Evolutionary conservation across 2,113 vertebrate genomes (phyloP).

Genomic region (Rhombomys opimus): DNA sequence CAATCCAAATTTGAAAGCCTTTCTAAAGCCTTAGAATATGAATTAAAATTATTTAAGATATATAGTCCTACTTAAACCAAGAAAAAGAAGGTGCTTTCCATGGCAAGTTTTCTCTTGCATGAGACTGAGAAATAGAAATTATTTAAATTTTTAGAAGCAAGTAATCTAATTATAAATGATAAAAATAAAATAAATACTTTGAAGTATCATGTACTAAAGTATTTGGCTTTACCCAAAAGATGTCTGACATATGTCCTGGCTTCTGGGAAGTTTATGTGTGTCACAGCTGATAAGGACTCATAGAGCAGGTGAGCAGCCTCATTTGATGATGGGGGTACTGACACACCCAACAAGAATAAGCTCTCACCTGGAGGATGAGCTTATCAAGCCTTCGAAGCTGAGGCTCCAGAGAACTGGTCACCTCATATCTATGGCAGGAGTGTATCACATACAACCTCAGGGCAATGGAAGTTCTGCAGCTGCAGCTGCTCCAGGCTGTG

Average conservation of each 20-base stretch:
- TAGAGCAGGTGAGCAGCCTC: neutral
- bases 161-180: neutral
- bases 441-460: neutral
- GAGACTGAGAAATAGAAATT: neutral
- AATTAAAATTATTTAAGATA: constrained; percentile 42
- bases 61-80: neutral
- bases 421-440: neutral
- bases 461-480: neutral
- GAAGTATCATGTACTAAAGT: neutral
- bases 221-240: neutral
- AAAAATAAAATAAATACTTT: neutral
- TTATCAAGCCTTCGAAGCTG: neutral
- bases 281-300: neutral
- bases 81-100: neutral
- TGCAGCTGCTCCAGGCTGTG: neutral
- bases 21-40: neutral
- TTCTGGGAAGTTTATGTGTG: neutral
- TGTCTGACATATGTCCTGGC: neutral
- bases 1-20: constrained; percentile 9
- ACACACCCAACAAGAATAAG: neutral
- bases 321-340: neutral
- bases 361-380: neutral
- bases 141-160: constrained; percentile 54
- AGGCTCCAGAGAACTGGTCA: too few relatives aligned
- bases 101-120: neutral